Percentiles rank a stretch among this genome's conserved stretches.
Evolutionary conservation across 2,797 vertebrate species (phyloP).

Genomic region (Chloroceryle amazona): DNA sequence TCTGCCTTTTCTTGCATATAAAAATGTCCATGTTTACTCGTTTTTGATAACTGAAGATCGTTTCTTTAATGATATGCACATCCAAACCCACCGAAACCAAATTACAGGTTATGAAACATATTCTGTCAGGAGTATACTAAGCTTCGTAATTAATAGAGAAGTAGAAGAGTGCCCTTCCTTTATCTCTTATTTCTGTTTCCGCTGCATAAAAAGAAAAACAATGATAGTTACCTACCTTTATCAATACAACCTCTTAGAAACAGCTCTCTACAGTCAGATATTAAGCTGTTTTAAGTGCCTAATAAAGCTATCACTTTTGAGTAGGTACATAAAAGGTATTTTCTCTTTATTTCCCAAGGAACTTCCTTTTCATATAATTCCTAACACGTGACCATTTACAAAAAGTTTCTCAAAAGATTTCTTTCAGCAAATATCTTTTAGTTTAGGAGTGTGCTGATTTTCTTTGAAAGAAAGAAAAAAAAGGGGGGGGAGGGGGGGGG

Average conservation of each 20-base stretch:
- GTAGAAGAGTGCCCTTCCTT: slow-evolving; percentile 45
- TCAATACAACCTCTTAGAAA: background rate
- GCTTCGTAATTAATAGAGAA: slow-evolving; percentile 68
- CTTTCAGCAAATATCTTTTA: background rate
- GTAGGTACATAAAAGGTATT: slow-evolving; percentile 10
- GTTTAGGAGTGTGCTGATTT: background rate
- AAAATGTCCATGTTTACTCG: slow-evolving; percentile 84
- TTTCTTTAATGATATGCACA: slow-evolving; percentile 76
- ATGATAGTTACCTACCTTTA: background rate
- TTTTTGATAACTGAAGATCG: slow-evolving; percentile 80
- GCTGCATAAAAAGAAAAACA: slow-evolving; percentile 24
- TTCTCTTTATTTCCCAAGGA: slow-evolving; percentile 63
- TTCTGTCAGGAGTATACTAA: slow-evolving; percentile 49
- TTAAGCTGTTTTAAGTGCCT: background rate
- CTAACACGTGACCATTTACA: background rate
- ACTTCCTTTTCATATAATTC: slow-evolving; percentile 15
- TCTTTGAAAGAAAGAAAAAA: background rate
- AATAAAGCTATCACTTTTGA: slow-evolving; percentile 47
- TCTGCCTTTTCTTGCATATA: slow-evolving; percentile 87
- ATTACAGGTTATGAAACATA: slow-evolving; percentile 74
- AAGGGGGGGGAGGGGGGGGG: too few relatives aligned
- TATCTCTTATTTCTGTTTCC: slow-evolving; percentile 61
- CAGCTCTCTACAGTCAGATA: background rate
- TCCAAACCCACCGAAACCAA: slow-evolving; percentile 68
- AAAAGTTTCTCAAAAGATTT: slow-evolving; percentile 17